Evolutionary conservation across 2,113 vertebrate species (phyloP), one percentile per base, ranked within the genome.

Genomic region (Megaceryle torquata): DNA sequence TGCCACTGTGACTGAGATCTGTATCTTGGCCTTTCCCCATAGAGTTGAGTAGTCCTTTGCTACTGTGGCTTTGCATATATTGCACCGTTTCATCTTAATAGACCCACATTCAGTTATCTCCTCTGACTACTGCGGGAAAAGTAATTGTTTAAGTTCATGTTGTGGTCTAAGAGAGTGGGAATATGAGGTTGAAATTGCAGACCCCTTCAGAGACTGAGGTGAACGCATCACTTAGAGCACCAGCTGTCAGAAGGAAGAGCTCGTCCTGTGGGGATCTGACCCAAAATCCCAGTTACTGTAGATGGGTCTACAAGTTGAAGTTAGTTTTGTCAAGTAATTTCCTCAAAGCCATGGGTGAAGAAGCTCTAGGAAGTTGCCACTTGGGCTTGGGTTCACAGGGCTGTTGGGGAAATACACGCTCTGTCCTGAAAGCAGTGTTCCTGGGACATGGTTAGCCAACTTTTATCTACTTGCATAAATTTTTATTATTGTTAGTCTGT

Each of bases 401-500:
- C 5, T 64, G 25, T 10, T 90, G 74, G 50, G 43, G 59, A 87
- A 76, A 59, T 59, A 59, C 26, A 65, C 3, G 1, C 9, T 86
- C 9, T 2, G 6, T 93, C 63, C 70, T 79, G 46, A 90, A 91
- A 69, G 65, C 39, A 87, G 0, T 19, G n/a, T 88, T 94, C 19
- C 22, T 74, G 18, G 54, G 63, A 77, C 15, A 1, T 63, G 67
- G 64, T 88, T 57, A 85, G 20, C 43, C 75, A 93, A 33, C 78
- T 80, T 80, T 94, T 93, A 89, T 76, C 86, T 93, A 24, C 91
- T 77, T 82, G 13, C 81, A 77, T 92, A 91, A 35, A 41, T 93
- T 89, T 92, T 79, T 96, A 50, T 88, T 91, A 76, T 69, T 95
- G 88, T 84, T 95, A 88, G 31, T 82, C 80, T 82, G 88, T 83